These are phyloP conservation scores for Bombus ignitus DNA, from an alignment of 1,140 invertebrate species.

Conservation along the genomic window DNA sequence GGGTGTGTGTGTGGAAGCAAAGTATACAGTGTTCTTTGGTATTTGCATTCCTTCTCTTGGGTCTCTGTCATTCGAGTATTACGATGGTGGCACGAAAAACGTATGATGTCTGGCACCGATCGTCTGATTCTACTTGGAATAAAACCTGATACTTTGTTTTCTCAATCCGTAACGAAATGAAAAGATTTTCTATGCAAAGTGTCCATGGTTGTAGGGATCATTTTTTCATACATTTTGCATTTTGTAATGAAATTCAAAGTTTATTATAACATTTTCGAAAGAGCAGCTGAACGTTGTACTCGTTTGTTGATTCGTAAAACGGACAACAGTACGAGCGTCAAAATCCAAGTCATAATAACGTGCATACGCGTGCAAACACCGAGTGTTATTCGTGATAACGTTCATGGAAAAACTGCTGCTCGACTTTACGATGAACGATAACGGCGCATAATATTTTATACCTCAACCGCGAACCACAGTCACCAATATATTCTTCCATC, in stretches of 20 bases:
- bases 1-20: conserved; percentile 45
- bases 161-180: not conserved
- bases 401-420: conserved; percentile 60
- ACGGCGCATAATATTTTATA: conserved; percentile 27
- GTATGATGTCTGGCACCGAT: not conserved
- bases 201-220: not conserved
- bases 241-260: not conserved
- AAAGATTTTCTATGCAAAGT: not conserved
- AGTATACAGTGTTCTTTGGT: conserved; percentile 58
- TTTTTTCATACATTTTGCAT: not conserved
- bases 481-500: not conserved
- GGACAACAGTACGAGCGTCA: conserved; percentile 59
- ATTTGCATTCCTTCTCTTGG: conserved; percentile 58
- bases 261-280: not conserved
- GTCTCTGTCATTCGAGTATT: conserved; percentile 24
- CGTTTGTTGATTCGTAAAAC: conserved; percentile 47
- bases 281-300: not conserved
- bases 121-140: not conserved
- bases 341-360: conserved; percentile 69
- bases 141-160: not conserved
- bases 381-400: conserved; percentile 65
- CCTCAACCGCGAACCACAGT: not conserved
- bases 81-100: not conserved
- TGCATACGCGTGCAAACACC: conserved; percentile 65
- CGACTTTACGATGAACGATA: conserved; percentile 70